A percentile compares a stretch with the other conserved stretches of the same genome.
Evolutionary conservation across 2,888 invertebrate genomes (phyloP).

Genomic region (Zygogramma bicolorata): DNA sequence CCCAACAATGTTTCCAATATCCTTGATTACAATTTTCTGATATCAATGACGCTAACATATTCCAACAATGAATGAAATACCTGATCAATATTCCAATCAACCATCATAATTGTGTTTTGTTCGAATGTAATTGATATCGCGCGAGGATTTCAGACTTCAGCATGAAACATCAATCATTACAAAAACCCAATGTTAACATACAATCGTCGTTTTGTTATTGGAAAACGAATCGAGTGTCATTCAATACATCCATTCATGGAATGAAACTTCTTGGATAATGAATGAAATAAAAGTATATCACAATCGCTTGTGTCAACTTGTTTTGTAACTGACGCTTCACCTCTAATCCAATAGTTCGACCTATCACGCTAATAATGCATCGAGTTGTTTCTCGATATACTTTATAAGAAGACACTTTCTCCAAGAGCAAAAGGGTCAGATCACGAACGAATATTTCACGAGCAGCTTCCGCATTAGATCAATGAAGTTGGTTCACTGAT

Average conservation of each 20-base stretch:
- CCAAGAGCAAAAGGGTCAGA: background rate
- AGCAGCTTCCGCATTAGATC: background rate
- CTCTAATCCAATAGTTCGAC: conserved; percentile 25
- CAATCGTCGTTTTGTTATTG: background rate
- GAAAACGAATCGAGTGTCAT: background rate
- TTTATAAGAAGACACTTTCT: background rate
- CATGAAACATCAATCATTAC: too few relatives aligned
- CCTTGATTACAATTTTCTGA: too few relatives aligned
- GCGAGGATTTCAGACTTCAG: too few relatives aligned
- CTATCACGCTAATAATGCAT: conserved; percentile 35
- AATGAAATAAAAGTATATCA: background rate
- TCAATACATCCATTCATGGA: background rate
- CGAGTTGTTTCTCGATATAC: background rate
- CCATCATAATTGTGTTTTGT: too few relatives aligned
- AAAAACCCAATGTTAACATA: background rate
- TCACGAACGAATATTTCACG: background rate
- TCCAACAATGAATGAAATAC: too few relatives aligned
- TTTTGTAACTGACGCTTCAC: conserved; percentile 24
- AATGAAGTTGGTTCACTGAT: too few relatives aligned
- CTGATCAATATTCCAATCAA: too few relatives aligned
- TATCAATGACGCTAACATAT: too few relatives aligned
- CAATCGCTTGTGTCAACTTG: conserved; percentile 11
- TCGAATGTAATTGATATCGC: too few relatives aligned
- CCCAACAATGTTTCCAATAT: too few relatives aligned
- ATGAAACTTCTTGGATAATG: background rate